phyloP scores from a whole-genome alignment of 2,113 vertebrate species.

The Anhinga anhinga region DNA sequence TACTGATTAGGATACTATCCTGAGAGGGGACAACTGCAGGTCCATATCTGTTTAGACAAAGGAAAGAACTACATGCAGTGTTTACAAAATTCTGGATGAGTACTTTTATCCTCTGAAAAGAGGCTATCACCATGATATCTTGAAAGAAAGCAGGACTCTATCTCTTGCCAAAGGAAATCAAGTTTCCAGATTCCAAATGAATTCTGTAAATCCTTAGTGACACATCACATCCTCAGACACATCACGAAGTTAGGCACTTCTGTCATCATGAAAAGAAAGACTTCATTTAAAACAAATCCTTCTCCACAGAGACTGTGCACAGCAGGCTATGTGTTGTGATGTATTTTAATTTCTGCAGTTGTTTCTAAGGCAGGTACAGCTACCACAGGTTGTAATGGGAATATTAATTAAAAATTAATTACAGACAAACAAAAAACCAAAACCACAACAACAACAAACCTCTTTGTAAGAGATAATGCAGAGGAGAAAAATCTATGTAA shows the following conservation, averaged over 20 bases:
- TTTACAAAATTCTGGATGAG: background rate
- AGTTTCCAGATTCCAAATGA: background rate
- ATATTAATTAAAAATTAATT: slow-evolving; percentile 26
- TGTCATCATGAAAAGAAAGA: background rate
- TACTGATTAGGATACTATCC: background rate
- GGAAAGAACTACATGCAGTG: background rate
- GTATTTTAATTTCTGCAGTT: background rate
- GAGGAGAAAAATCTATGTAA: background rate
- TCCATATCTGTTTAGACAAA: background rate
- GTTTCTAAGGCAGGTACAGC: background rate
- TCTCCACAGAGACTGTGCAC: background rate
- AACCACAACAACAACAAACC: background rate
- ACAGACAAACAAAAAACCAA: background rate
- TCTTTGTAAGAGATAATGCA: background rate
- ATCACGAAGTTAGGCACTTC: background rate
- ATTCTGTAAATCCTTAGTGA: background rate
- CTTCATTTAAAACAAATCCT: background rate
- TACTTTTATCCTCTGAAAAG: background rate
- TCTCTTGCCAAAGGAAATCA: background rate
- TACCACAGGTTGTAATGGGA: background rate
- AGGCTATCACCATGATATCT: background rate
- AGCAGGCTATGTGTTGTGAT: background rate
- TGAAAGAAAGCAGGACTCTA: background rate
- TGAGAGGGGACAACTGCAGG: background rate
- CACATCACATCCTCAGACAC: background rate